Conservation (phyloP, 2,113 vertebrate genomes). For the Coptodon bakossiorum region DNA sequence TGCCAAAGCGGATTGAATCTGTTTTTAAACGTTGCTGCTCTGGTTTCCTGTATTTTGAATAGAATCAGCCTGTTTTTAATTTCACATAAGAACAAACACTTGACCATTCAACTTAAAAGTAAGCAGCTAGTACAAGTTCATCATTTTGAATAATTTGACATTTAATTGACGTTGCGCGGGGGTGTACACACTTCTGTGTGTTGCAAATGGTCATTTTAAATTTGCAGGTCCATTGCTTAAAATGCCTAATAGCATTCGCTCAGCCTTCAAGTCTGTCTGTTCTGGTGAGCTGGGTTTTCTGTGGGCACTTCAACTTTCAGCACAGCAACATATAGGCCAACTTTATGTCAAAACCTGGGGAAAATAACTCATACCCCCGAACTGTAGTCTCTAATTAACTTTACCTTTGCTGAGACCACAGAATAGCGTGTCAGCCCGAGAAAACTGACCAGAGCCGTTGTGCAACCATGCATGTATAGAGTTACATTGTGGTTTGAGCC, state of each 20-base stretch:
- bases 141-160: background rate
- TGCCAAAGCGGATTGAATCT: background rate
- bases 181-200: background rate
- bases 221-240: background rate
- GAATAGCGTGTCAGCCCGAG: constrained; percentile 36
- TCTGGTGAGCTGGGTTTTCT: constrained; percentile 5
- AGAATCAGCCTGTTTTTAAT: background rate
- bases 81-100: background rate
- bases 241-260: background rate
- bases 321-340: constrained; percentile 37
- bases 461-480: constrained; percentile 49
- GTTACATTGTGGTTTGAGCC: constrained; percentile 56
- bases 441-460: constrained; percentile 62
- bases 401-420: constrained; percentile 71
- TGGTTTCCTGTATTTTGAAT: background rate
- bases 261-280: background rate
- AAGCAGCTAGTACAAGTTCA: background rate
- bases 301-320: constrained; percentile 30
- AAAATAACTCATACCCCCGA: constrained; percentile 51
- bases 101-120: background rate
- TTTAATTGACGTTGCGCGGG: background rate
- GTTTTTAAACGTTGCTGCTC: background rate
- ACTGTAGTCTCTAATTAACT: constrained; percentile 68
- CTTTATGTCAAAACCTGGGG: constrained; percentile 60
- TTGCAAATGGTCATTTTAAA: background rate